A percentile compares a stretch with the other conserved stretches of the same genome.
phyloP scores from a whole-genome alignment of 2,797 vertebrate species.

The Champsocephalus gunnari region DNA sequence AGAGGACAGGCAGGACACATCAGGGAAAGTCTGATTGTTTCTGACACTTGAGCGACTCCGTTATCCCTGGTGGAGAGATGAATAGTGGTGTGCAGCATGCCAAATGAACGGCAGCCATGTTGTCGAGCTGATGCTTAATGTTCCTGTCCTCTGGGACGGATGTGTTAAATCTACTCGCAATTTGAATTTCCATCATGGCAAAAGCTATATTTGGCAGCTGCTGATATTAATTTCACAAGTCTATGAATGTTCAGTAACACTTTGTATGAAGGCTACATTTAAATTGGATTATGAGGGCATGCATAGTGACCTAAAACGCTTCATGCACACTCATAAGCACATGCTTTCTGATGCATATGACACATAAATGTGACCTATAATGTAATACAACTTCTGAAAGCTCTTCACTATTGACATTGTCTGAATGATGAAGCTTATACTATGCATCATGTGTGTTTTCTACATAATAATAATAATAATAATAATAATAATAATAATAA shows the following conservation, averaged over 20 bases:
- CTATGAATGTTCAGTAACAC: neutral
- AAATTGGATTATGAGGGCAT: no score
- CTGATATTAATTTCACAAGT: conserved; percentile 3
- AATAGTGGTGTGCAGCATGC: conserved; percentile 52
- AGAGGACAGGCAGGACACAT: conserved; percentile 72
- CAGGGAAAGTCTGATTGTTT: conserved; percentile 77
- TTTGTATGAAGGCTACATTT: no score
- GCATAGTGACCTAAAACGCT: no score
- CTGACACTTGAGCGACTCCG: conserved; percentile 77
- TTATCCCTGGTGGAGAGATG: conserved; percentile 59
- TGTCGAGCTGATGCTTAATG: conserved; percentile 56
- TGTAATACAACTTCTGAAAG: no score
- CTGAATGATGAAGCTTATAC: no score
- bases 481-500: no score
- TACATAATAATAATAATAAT: no score
- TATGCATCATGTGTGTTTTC: no score
- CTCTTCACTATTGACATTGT: no score
- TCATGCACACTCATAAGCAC: no score
- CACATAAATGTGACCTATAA: no score
- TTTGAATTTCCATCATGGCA: neutral
- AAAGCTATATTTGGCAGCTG: conserved; percentile 1
- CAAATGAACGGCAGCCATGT: conserved; percentile 52
- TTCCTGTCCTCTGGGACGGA: conserved; percentile 33
- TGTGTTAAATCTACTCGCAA: conserved; percentile 33
- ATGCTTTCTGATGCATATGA: no score